A percentile compares a stretch with the other conserved stretches of the same genome.
These are phyloP conservation scores for Polypedilum vanderplanki DNA, from an alignment of 1,140 invertebrate species.

Conservation along the genomic window DNA sequence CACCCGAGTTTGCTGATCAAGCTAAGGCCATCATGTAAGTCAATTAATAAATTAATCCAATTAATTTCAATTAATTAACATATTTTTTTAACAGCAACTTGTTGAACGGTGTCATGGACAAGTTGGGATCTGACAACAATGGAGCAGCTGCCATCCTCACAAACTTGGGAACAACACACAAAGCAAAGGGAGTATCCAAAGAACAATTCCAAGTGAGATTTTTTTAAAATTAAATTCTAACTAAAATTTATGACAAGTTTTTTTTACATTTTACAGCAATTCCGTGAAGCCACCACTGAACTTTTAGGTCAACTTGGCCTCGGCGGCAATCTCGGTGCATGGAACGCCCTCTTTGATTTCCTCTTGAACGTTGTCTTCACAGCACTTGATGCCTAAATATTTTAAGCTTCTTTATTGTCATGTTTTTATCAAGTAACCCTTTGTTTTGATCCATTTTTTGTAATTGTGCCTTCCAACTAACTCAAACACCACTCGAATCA, in stretches of 20 bases:
- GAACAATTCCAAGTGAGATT: background rate
- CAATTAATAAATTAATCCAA: background rate
- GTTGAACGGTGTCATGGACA: background rate
- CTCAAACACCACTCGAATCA: constrained; percentile 16
- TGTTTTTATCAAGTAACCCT: background rate
- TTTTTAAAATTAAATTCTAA: background rate
- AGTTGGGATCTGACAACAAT: background rate
- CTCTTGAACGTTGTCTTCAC: background rate
- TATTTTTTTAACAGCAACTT: background rate
- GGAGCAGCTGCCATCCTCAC: background rate
- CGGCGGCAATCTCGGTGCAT: background rate
- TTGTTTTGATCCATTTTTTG: constrained; percentile 3
- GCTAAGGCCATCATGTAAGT: background rate
- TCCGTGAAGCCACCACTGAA: background rate
- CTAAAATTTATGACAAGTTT: background rate
- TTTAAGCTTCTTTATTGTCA: background rate
- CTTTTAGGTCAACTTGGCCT: background rate
- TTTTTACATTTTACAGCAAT: background rate
- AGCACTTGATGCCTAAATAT: background rate
- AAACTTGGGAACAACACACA: background rate
- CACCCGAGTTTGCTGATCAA: background rate
- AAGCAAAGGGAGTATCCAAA: background rate
- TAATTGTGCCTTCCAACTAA: constrained; percentile 9
- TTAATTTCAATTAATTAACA: background rate
- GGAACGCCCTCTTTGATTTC: background rate